These are phyloP conservation scores for Mormyrops attenuatus DNA, from an alignment of 2,797 vertebrate species.

Conservation along the genomic window DNA sequence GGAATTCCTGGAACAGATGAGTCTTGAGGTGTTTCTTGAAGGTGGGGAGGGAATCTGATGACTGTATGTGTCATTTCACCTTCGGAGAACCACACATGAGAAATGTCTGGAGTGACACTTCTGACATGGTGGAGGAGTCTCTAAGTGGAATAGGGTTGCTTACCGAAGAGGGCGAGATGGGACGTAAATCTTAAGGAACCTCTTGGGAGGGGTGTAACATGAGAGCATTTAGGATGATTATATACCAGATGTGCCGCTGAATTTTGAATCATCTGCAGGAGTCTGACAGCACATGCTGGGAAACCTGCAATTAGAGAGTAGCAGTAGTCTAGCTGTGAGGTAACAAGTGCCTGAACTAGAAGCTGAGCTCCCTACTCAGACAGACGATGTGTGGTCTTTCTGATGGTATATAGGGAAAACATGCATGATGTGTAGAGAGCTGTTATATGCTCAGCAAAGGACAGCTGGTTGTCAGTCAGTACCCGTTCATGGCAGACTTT, in stretches of 20 bases:
- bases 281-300: background rate
- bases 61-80: background rate
- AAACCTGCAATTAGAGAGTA: background rate
- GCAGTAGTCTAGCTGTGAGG: background rate
- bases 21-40: background rate
- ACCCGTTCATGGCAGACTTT: background rate
- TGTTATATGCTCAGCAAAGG: background rate
- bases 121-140: background rate
- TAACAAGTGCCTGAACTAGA: background rate
- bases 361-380: background rate
- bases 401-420: background rate
- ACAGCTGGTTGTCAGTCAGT: background rate
- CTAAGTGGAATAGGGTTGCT: background rate
- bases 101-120: background rate
- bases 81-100: background rate
- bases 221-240: background rate
- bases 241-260: background rate
- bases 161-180: background rate
- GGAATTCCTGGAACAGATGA: background rate
- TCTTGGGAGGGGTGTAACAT: background rate
- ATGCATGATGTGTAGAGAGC: background rate
- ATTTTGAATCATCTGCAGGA: background rate
- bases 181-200: background rate
- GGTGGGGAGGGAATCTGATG: slow-evolving; percentile 1
- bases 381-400: background rate